Evolutionary conservation across 1,140 invertebrate species (phyloP), one percentile per base, ranked within the genome.

Genomic region (Drosophila pandora): DNA sequence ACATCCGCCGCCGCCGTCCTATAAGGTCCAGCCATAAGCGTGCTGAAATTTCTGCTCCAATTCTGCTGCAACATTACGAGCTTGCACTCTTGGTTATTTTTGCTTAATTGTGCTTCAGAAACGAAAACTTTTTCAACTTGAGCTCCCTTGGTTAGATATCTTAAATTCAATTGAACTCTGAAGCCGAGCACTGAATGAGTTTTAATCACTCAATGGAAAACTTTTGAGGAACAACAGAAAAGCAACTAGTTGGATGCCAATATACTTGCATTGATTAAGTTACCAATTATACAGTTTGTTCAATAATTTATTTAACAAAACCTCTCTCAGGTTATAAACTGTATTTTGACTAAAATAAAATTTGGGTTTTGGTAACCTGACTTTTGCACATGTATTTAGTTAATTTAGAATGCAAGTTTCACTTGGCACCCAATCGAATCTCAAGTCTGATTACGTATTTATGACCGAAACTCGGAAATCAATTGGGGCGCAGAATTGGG

Each of bases 21-120:
- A 37, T 37, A 37, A 48, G 61, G 57, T 63, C 41, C 61, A 48
- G 49, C 53, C 79, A 78, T 75, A 68, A 77, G 72, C 50, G 63
- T n/a, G 28, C 28, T 17, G 57, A 75, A 75, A 78, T 75, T 78
- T 85, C 64, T 68, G 81, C 76, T 79, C 71, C 69, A 83, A 62
- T 76, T 84, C 76, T 50, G 59, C 64, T 72, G 58, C 39, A 34
- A 39, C 23, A 22, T 53, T 30, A 59, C 43, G 8, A 60, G 41
- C 30, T 30, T 28, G 60, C 22, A 61, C 32, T 39, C 49, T 10
- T 12, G 25, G 21, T 12, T 58, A 2, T 25, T 21, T 34, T 21
- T 62, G 28, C 22, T 9, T 54, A 52, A 53, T 30, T 47, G 8
- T 30, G 39, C 32, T 17, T 34, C 62, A 37, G 7, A 21, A 39